phyloP scores from a whole-genome alignment of 2,888 invertebrate genomes.

The Beris morrisii region DNA sequence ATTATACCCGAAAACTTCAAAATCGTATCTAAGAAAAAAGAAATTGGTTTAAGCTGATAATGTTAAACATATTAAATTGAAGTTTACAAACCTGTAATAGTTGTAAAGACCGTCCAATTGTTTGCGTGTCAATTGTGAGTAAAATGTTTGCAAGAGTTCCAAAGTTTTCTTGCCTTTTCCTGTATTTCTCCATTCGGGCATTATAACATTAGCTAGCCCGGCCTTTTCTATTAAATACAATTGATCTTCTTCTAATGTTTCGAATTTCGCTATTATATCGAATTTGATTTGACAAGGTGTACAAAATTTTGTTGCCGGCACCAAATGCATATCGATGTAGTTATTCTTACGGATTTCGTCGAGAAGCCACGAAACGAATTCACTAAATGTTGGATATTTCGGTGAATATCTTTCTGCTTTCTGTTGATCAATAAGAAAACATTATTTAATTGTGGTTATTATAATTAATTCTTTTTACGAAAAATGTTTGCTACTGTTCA shows the following conservation, averaged over 20 bases:
- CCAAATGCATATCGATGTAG: conserved; percentile 83
- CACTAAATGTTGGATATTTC: conserved; percentile 76
- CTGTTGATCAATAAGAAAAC: conserved; percentile 11
- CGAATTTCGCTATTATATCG: conserved; percentile 79
- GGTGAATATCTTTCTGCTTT: conserved; percentile 54
- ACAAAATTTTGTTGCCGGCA: conserved; percentile 80
- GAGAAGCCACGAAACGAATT: conserved; percentile 77
- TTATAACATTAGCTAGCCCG: conserved; percentile 71
- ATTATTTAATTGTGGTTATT: not conserved
- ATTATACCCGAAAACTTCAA: conserved; percentile 83
- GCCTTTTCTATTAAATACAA: conserved; percentile 77
- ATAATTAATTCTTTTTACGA: no score
- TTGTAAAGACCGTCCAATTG: conserved; percentile 78
- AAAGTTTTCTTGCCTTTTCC: conserved; percentile 75
- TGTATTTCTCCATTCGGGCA: conserved; percentile 82
- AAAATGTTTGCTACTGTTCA: no score
- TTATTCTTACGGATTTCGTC: conserved; percentile 64
- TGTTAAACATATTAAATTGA: not conserved
- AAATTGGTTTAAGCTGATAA: not conserved
- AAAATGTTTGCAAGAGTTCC: conserved; percentile 73
- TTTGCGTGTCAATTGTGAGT: conserved; percentile 71
- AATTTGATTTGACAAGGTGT: conserved; percentile 84
- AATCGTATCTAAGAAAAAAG: conserved; percentile 72
- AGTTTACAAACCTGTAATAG: conserved; percentile 68
- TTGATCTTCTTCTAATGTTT: conserved; percentile 81